Evolutionary conservation across 1,140 invertebrate genomes (phyloP), one percentile per base, ranked within the genome.

Genomic region (Scaptomyza montana): DNA sequence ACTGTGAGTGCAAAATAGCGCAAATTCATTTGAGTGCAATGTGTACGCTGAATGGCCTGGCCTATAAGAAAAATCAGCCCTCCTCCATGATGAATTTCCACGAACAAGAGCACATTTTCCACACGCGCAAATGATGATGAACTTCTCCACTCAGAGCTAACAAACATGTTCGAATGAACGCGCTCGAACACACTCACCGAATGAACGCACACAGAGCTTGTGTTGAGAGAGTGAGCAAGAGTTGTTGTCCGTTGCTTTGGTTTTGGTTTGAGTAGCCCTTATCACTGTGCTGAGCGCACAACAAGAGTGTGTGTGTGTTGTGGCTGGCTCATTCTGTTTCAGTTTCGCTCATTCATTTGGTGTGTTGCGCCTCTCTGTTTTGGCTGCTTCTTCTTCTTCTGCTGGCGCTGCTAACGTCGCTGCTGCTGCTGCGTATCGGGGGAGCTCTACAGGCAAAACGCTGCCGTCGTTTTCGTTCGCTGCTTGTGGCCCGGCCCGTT

Each of bases 31-130:
- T 69, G 75, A 78, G 77, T 57, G 65, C 12, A 65, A 73, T 65
- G 39, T 54, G 39, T 30, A 33, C 36, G 21, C 21, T 25, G 21
- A 25, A 25, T 21, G 36, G 54, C 46, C 60, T 80, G 74, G 87
- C 87, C 87, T 80, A 89, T 87, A 89, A 86, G 89, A 90, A 84
- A 90, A 90, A 74, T 71, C 89, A 84, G 78, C 89, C 87, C 86
- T 85, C 80, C 87, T 80, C 81, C 89, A 85, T 90, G 82, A 90
- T 90, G 87, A 90, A 90, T 90, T 90, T 90, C 80, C 81, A 78
- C 60, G 49, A 33, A 21, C 28, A 50, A 50, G 71, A 80, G 80
- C 68, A 59, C 8, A 43, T 86, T 86, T 86, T 78, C 82, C 82
- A 49, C 25, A 36, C 63, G 43, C 64, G 53, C 80, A 72, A 79